Evolutionary conservation across 1,140 invertebrate species (phyloP), one percentile per base, ranked within the genome.

Genomic region (Glomeris maerens): DNA sequence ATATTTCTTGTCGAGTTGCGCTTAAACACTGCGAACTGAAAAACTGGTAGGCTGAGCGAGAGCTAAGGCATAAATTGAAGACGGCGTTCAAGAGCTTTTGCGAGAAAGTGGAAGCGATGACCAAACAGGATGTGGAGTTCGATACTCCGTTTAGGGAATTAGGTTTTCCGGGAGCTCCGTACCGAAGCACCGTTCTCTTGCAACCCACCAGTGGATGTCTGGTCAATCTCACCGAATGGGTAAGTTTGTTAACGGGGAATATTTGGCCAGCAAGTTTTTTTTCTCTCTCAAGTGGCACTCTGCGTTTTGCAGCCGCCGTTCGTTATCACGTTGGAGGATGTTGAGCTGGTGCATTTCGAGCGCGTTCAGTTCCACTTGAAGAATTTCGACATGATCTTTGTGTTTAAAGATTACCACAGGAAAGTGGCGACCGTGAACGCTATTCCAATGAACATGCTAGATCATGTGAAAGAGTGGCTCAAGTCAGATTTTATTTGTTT

Each of bases 331-430:
- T 70, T 99, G 20, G 94, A 98, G 70, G 93, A 98, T 62, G 84
- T 97, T 1, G 94, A 99, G 67, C 65, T 98, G 49, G 93, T 99
- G 0, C 94, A 98, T 66, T 99, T 99, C 72, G 96, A 99, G 69
- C 75, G 96, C 68, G 95, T 99, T 2, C 89, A 93, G 63, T 98
- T 98, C 66, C 91, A 97, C 63, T 71, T 98, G 51, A 96, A 97
- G 68, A 98, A 98, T 67, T 99, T 99, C 66, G 96, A 99, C 69
- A 98, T 98, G 91, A 87, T 98, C 23, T 98, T 98, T 65, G 86
- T 99, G 27, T 98, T 98, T 63, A 99, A 98, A 71, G 93, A 98
- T 70, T 98, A 99, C 67, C 75, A 78, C 41, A 80, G 82, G 60
- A 97, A 96, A 71, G 81, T 87, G 1, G 80, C 89, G 0, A 95